A percentile compares a stretch with the other conserved stretches of the same genome.
phyloP scores from a whole-genome alignment of 2,888 invertebrate species.

The Ormyrus nitidulus region DNA sequence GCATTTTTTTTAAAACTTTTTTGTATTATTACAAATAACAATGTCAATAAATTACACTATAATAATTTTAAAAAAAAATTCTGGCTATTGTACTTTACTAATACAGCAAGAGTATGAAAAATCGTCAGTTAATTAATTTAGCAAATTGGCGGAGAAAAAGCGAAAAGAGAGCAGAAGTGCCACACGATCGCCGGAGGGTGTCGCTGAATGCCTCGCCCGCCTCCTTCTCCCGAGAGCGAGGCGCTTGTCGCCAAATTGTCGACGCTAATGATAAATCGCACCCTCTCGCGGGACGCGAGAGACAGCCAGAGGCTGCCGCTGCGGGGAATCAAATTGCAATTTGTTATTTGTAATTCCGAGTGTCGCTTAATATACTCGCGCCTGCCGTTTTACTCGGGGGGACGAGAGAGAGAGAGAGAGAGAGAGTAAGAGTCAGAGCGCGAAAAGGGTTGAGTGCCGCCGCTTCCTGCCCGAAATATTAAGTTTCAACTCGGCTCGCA shows the following conservation, averaged over 20 bases:
- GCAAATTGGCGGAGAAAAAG: slow-evolving; percentile 25
- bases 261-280: slow-evolving; percentile 75
- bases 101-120: too few relatives aligned
- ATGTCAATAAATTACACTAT: too few relatives aligned
- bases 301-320: slow-evolving; percentile 47
- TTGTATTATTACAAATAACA: too few relatives aligned
- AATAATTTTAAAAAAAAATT: too few relatives aligned
- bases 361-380: slow-evolving; percentile 73
- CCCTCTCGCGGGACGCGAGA: slow-evolving; percentile 65
- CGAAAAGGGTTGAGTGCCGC: slow-evolving; percentile 43
- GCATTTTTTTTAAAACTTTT: too few relatives aligned
- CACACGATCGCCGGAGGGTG: slow-evolving; percentile 48
- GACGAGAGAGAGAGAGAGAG: not conserved
- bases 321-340: slow-evolving; percentile 76
- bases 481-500: slow-evolving; percentile 49
- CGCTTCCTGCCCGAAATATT: slow-evolving; percentile 56
- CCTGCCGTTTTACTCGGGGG: not conserved
- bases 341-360: slow-evolving; percentile 76
- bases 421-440: slow-evolving; percentile 42
- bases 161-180: slow-evolving; percentile 29
- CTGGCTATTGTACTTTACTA: too few relatives aligned
- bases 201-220: slow-evolving; percentile 35
- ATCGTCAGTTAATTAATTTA: too few relatives aligned
- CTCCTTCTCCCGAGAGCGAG: slow-evolving; percentile 11
- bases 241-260: slow-evolving; percentile 73